These are phyloP conservation scores for Cromileptes altivelis DNA, from an alignment of 2,113 vertebrate genomes.

Conservation along the genomic window DNA sequence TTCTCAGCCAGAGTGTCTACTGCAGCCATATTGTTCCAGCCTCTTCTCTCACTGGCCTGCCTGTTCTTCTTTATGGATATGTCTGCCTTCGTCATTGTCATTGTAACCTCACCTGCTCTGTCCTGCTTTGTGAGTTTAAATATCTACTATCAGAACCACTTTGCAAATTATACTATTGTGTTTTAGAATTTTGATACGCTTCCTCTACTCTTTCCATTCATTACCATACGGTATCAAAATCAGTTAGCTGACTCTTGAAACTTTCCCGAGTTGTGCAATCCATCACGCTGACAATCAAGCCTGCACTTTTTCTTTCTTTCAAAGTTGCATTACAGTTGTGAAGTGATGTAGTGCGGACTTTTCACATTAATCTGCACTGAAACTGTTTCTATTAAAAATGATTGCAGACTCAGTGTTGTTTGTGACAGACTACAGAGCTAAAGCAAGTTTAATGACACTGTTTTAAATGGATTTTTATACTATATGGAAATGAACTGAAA, in stretches of 20 bases:
- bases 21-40: neutral
- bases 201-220: neutral
- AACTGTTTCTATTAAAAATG: neutral
- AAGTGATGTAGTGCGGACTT: neutral
- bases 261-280: neutral
- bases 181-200: neutral
- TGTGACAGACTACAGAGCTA: neutral
- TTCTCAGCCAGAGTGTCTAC: neutral
- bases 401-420: neutral
- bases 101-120: neutral
- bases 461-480: neutral
- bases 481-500: neutral
- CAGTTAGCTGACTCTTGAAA: neutral
- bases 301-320: neutral
- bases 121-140: neutral
- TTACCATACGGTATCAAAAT: neutral
- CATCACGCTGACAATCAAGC: neutral
- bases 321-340: neutral
- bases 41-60: neutral
- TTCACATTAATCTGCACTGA: constrained; percentile 6
- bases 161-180: neutral
- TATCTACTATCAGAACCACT: neutral
- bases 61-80: neutral
- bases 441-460: neutral
- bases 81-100: neutral